Evolutionary conservation across 2,888 invertebrate species (phyloP).

Genomic region (Neelides folsomi): DNA sequence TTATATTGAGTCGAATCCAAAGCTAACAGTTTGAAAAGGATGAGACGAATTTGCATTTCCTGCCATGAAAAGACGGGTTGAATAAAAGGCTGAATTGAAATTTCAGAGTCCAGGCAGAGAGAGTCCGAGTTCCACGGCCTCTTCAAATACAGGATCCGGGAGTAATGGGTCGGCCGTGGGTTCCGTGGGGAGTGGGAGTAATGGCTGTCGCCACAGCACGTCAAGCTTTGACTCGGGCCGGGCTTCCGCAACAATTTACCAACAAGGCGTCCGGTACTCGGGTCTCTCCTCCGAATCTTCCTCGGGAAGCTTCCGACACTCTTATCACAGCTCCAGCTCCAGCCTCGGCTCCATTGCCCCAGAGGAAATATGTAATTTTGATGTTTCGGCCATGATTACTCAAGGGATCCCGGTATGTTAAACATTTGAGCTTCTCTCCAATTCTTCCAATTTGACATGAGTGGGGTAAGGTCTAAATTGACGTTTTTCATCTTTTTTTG

Average conservation of each 20-base stretch:
- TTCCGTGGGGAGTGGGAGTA: slow-evolving; percentile 34
- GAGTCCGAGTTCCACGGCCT: slow-evolving; percentile 56
- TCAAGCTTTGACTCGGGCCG: slow-evolving; percentile 83
- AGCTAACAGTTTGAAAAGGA: too few relatives aligned
- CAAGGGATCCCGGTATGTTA: slow-evolving; percentile 56
- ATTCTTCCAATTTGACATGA: background rate
- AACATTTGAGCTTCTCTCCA: background rate
- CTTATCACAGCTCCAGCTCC: slow-evolving; percentile 37
- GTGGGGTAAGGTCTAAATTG: background rate
- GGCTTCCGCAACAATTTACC: slow-evolving; percentile 53
- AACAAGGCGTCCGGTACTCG: slow-evolving; percentile 30
- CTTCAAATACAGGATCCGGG: slow-evolving; percentile 69
- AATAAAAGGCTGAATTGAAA: too few relatives aligned
- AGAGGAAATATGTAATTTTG: slow-evolving; percentile 47
- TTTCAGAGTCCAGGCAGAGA: slow-evolving; percentile 75
- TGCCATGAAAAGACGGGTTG: too few relatives aligned
- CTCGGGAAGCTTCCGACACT: slow-evolving; percentile 48
- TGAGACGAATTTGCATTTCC: too few relatives aligned
- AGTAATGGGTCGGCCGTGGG: slow-evolving; percentile 45
- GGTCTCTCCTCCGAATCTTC: slow-evolving; percentile 37
- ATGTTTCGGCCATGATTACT: slow-evolving; percentile 39
- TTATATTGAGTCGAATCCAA: too few relatives aligned
- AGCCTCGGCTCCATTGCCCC: slow-evolving; percentile 44
- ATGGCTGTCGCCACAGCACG: slow-evolving; percentile 69
- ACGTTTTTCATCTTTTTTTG: slow-evolving; percentile 12